Conservation (phyloP, 1,140 invertebrate species). For the Atta cephalotes region DNA sequence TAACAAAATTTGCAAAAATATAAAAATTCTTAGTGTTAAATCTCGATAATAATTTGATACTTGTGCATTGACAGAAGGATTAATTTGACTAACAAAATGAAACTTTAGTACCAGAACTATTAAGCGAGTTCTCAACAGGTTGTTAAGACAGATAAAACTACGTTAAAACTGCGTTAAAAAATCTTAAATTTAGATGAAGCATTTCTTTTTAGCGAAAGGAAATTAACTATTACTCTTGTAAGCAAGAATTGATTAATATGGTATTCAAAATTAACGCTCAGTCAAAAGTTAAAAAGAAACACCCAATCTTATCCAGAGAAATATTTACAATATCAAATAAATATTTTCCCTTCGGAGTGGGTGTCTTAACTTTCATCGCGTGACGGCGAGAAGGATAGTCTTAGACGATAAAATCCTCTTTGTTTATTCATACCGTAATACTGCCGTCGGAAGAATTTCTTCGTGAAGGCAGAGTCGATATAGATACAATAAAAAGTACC, state of each 20-base stretch:
- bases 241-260: background rate
- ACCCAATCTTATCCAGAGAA: background rate
- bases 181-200: background rate
- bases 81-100: background rate
- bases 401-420: slow-evolving; percentile 49
- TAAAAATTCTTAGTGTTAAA: too few relatives aligned
- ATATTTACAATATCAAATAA: background rate
- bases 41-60: too few relatives aligned
- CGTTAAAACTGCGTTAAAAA: background rate
- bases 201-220: background rate
- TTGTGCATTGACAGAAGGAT: too few relatives aligned
- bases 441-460: slow-evolving; percentile 29
- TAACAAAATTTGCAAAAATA: too few relatives aligned
- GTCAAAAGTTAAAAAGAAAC: background rate
- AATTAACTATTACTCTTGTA: background rate
- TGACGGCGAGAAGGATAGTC: slow-evolving; percentile 30
- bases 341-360: background rate
- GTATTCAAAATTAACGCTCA: background rate
- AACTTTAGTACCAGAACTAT: background rate
- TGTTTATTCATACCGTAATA: slow-evolving; percentile 56
- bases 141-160: background rate
- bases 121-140: background rate
- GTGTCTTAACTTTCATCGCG: slow-evolving; percentile 22
- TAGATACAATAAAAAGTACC: slow-evolving; percentile 53
- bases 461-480: slow-evolving; percentile 23